Base-by-base conservation (phyloP, 2,797 vertebrate species). In the Orientallactaga sibirica region DNA sequence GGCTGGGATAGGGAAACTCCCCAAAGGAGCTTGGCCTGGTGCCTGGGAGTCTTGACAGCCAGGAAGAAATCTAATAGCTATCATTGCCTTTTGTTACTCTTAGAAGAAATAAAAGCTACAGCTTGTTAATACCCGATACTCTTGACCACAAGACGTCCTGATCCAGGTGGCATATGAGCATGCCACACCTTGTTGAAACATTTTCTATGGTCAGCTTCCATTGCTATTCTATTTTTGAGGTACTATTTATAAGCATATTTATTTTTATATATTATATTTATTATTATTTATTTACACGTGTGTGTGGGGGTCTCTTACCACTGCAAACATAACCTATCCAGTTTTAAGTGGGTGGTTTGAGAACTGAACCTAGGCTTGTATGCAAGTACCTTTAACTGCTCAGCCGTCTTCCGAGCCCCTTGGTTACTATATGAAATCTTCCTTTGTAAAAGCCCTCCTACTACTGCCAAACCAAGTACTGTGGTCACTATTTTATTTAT, bases 41-140 rank as follows among this genome's bases (percentile, higher is more conserved):
- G 77, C 87, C 77, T 67, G 15, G 66, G 76, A 81, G 58, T 61
- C 61, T 25, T 61, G n/a, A 81, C 82, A 9, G 7, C 79, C n/a
- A 70, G 33, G 70, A 52, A 93, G 73, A 90, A 58, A 83, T 78
- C 82, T 81, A 77, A 68, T 68, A 86, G 83, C 70, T 86, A 74
- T 37, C 33, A 78, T 55, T 92, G 70, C 7, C 48, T 71, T 95
- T 84, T 92, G 61, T 78, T 94, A 43, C 20, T 62, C 10, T 78
- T 61, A 43, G 79, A 93, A 94, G 76, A 73, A 86, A 64, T 5
- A 70, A 61, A 94, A 48, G 24, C 24, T 41, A 22, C 20, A 24
- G 52, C 70, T 88, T 52, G 33, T 82, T 90, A 95, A 90, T 68
- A 48, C 75, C 37, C n/a, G 55, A 62, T 48, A 24, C 37, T 20